These are phyloP conservation scores for Philereme transversata DNA, from an alignment of 2,888 invertebrate species.

Conservation along the genomic window DNA sequence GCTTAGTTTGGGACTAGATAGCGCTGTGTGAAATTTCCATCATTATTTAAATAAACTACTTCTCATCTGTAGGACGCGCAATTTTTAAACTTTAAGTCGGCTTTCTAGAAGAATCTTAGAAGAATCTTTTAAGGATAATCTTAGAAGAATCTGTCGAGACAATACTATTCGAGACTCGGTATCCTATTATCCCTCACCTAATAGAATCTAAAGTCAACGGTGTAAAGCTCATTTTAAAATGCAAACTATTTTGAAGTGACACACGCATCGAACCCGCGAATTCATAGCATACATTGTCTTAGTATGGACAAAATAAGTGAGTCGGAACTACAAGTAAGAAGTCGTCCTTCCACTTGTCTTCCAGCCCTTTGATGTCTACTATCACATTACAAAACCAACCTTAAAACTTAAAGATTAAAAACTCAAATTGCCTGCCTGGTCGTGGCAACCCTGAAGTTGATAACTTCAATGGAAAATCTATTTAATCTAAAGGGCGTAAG, in stretches of 20 bases:
- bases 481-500: slow-evolving; percentile 31
- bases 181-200: background rate
- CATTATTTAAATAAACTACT: too few relatives aligned
- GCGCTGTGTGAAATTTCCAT: too few relatives aligned
- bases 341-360: slow-evolving; percentile 56
- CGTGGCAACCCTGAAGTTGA: slow-evolving; percentile 16
- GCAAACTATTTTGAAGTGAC: slow-evolving; percentile 4
- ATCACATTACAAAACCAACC: slow-evolving; percentile 38
- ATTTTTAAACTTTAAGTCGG: too few relatives aligned
- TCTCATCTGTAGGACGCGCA: too few relatives aligned
- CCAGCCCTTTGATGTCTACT: slow-evolving; percentile 53
- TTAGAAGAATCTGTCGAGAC: too few relatives aligned
- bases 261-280: slow-evolving; percentile 49
- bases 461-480: slow-evolving; percentile 2
- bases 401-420: slow-evolving; percentile 22
- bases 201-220: background rate
- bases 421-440: slow-evolving; percentile 24
- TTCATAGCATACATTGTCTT: slow-evolving; percentile 76
- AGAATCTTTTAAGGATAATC: too few relatives aligned
- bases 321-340: slow-evolving; percentile 70
- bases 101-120: too few relatives aligned
- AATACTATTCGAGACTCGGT: background rate
- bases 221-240: background rate
- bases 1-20: too few relatives aligned
- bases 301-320: slow-evolving; percentile 79